Base-by-base conservation (phyloP, 2,888 invertebrate species). In the Acheta domesticus region DNA sequence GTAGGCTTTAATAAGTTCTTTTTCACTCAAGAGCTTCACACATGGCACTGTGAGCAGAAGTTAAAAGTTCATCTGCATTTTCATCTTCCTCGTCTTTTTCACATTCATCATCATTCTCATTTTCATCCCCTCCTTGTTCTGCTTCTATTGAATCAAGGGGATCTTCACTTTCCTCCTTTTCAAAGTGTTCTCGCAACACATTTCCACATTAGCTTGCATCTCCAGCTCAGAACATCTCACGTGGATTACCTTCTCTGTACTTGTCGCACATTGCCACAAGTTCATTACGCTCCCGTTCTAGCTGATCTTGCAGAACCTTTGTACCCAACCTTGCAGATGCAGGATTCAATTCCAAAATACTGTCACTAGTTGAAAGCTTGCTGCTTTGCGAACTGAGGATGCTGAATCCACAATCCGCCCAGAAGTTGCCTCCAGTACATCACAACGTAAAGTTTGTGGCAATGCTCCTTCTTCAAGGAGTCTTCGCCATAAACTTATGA, bases 281-380 rank as follows among this genome's bases (percentile, higher is more conserved):
- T 1, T 95, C 96, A 62, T 87, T 84, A 83, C 92, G 90, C 4
- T 93, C 92, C 78, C 92, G 92, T 81, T 92, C 91, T n/a, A 96
- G 91, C 79, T 93, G 92, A 84, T 95, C 95, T 82, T 93, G 90
- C 84, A 91, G 92, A 0, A 94, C 94, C 0, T 93, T 91, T 0
- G 94, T 94, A 83, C 36, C 36, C 36, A 78, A 62, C 88, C 92
- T 92, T 0, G 93, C 92, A n/a, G 94, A 92, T 86, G 93, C 98
- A 8, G 95, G 94, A 88, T 98, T 98, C 83, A 92, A 91, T 86
- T 94, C 92, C 74, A 98, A 87, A 97, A 93, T 20, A 92, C 89
- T 87, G 91, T 87, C 2, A 89, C 85, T 62, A 96, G 89, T 84
- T 92, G 93, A 80, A 96, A n/a, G n/a, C n/a, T 91, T 3, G 97